Evolutionary conservation across 2,797 vertebrate species (phyloP).

Genomic region (Ptychadena robeensis): DNA sequence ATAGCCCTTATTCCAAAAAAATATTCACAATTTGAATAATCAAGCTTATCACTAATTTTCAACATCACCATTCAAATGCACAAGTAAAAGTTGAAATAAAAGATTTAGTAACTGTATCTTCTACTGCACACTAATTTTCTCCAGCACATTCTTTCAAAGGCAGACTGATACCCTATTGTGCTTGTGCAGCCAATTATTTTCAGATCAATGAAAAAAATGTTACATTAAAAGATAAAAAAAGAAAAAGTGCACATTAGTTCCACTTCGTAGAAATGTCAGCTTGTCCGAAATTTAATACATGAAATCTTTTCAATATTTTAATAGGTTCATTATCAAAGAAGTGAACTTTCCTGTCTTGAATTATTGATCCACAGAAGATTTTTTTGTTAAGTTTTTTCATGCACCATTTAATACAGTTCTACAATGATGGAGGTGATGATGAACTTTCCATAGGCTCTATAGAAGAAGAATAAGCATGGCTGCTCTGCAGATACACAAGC

Average conservation of each 20-base stretch:
- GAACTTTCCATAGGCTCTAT: constrained; percentile 41
- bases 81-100: neutral
- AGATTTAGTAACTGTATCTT: neutral
- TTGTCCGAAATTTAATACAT: constrained; percentile 64
- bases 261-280: constrained; percentile 69
- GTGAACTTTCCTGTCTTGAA: constrained; percentile 75
- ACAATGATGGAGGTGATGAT: constrained; percentile 38
- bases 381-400: constrained; percentile 59
- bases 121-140: neutral
- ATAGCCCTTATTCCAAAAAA: too few relatives aligned
- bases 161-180: constrained; percentile 23
- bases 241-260: constrained; percentile 65
- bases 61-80: neutral
- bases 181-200: constrained; percentile 60
- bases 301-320: constrained; percentile 74
- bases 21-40: too few relatives aligned
- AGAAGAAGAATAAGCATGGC: constrained; percentile 22
- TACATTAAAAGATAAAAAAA: constrained; percentile 1
- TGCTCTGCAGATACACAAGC: constrained; percentile 56
- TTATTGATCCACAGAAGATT: constrained; percentile 73
- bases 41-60: too few relatives aligned
- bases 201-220: constrained; percentile 64
- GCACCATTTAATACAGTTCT: constrained; percentile 55
- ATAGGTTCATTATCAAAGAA: constrained; percentile 72
- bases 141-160: neutral